Evolutionary conservation across 2,113 vertebrate genomes (phyloP), one percentile per base, ranked within the genome.

Genomic region (Siphamia tubifer): DNA sequence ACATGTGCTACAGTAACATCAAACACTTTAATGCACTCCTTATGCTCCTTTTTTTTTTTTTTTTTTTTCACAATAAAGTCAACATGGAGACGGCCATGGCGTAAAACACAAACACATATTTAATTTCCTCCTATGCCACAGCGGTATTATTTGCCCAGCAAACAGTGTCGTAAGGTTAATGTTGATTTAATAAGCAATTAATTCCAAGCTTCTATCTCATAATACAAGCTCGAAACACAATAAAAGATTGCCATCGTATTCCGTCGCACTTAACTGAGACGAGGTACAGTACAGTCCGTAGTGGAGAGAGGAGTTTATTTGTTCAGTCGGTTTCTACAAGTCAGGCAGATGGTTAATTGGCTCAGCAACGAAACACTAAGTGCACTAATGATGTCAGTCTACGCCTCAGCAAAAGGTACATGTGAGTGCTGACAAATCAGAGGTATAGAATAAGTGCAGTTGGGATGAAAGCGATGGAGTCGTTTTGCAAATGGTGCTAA

Each of bases 181-280:
- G 67, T 81, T 72, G 66, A 83, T 91, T 89, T 89, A 90, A 87
- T 84, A 64, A 84, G 83, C 82, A 82, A 91, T 89, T 91, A 55
- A 90, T 89, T 89, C 31, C 65, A 72, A 76, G 56, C 55, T 67
- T 23, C 66, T 49, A 42, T 62, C 68, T 82, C 35, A 48, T 35
- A 81, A 83, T 74, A 71, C 63, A 68, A 71, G 43, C 69, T 57
- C 54, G 63, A 63, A 74, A 64, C 49, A 67, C 52, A 69, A 81
- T 81, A 56, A 80, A 83, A 84, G 64, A 89, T 85, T 74, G 54
- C 81, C 65, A 72, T 86, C 73, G 79, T 79, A 72, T 57, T 64
- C 36, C 47, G 60, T 8, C 61, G 75, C 64, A 81, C 72, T 79
- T 78, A 76, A 76, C 53, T 17, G 45, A 79, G 48, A 63, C 24